Conservation (phyloP, 2,797 vertebrate species). For the Myotis findleyi region DNA sequence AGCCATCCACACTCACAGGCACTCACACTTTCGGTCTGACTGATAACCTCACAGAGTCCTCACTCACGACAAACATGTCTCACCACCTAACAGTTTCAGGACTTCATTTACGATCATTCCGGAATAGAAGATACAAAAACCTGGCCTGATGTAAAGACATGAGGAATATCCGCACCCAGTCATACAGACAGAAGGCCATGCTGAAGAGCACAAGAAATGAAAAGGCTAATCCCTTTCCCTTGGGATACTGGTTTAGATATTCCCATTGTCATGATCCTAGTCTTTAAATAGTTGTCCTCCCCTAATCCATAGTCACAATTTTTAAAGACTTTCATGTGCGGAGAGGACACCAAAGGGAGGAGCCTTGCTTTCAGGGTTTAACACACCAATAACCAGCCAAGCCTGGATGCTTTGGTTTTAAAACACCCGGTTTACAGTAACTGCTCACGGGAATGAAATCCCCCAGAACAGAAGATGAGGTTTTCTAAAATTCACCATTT, state of each 20-base stretch:
- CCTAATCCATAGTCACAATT: not conserved
- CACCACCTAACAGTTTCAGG: not conserved
- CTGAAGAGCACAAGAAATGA: not conserved
- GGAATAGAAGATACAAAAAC: not conserved
- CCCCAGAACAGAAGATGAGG: not conserved
- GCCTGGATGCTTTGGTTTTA: not conserved
- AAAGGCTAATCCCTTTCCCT: not conserved
- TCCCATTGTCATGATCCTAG: not conserved
- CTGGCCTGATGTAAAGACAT: not conserved
- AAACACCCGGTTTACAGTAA: not conserved
- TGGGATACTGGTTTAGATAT: not conserved
- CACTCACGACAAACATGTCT: not conserved
- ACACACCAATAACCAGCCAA: not conserved
- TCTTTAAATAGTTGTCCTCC: constrained; percentile 33
- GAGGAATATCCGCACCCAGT: not conserved
- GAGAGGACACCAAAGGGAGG: not conserved
- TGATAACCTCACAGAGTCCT: not conserved
- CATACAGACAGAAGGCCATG: not conserved
- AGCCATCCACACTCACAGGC: not conserved
- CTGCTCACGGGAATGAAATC: constrained; percentile 33
- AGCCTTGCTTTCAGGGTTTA: not conserved
- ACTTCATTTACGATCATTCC: not conserved
- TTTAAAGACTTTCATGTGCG: not conserved
- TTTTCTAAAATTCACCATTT: constrained; percentile 41
- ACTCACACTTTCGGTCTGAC: too few relatives aligned